These are phyloP conservation scores for Diadumene lineata DNA, from an alignment of 92 coral and sea anemone species.

Conservation along the genomic window DNA sequence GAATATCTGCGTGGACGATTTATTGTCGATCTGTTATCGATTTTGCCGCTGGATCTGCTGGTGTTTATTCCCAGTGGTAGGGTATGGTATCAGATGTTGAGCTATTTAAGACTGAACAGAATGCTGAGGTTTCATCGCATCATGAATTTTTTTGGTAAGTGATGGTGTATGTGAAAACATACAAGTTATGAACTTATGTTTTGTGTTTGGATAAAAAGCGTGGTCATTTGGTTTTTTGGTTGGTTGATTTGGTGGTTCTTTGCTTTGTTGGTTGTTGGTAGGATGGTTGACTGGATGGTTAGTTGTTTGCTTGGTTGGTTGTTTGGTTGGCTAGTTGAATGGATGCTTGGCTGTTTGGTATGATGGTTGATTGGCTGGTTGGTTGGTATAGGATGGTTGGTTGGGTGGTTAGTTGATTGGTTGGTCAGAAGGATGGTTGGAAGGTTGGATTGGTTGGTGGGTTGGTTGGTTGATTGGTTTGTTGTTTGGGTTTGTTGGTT, in stretches of 20 bases:
- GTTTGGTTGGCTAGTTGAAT: not conserved
- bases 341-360: not conserved
- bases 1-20: slow-evolving; percentile 65
- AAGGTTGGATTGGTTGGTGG: not conserved
- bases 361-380: not conserved
- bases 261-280: slow-evolving; percentile 10
- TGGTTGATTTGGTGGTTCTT: not conserved
- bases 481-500: not conserved
- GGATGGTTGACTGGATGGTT: too few relatives aligned
- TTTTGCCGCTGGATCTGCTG: slow-evolving; percentile 65
- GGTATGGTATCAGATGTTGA: slow-evolving; percentile 53
- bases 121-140: slow-evolving; percentile 64
- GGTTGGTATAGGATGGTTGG: not conserved
- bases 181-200: too few relatives aligned
- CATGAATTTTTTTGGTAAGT: slow-evolving; percentile 70
- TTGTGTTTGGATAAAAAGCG: too few relatives aligned
- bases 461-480: not conserved
- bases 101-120: slow-evolving; percentile 69
- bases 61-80: slow-evolving; percentile 20
- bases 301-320: too few relatives aligned
- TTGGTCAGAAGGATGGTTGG: not conserved
- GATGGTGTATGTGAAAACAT: too few relatives aligned
- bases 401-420: not conserved
- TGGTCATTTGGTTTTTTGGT: slow-evolving; percentile 1
- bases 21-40: slow-evolving; percentile 49